These are phyloP conservation scores for Strongylocentrotus purpuratus DNA, from an alignment of 35 echinoderm and acorn worm genomes.

Conservation along the genomic window DNA sequence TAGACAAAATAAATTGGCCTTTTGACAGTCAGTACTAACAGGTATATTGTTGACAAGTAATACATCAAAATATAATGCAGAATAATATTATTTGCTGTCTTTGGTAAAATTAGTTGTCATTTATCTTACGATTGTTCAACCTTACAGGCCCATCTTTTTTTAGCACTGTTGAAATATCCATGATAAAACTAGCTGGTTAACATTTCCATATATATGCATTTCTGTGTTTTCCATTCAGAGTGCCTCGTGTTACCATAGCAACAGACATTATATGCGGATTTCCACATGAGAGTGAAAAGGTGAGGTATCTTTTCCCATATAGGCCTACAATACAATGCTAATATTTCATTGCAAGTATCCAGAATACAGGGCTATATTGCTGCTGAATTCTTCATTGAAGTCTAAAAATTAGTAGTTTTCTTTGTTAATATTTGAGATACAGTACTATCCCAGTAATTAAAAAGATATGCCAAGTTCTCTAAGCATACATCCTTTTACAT, in stretches of 20 bases:
- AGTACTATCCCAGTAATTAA: too few species aligned
- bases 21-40: too few species aligned
- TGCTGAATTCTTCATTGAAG: neutral
- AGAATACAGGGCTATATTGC: neutral
- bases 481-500: too few species aligned
- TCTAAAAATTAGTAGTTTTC: neutral
- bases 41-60: too few species aligned
- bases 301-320: conserved; percentile 31
- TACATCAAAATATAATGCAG: too few species aligned
- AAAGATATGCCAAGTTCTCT: too few species aligned
- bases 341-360: neutral
- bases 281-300: conserved; percentile 94
- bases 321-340: neutral
- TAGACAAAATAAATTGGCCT: too few species aligned
- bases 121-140: too few species aligned
- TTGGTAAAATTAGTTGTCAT: too few species aligned
- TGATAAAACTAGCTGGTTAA: neutral
- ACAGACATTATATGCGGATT: conserved; percentile 99
- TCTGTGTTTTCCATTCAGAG: conserved; percentile 45
- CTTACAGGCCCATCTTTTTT: too few species aligned
- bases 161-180: neutral
- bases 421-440: too few species aligned
- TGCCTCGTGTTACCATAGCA: conserved; percentile 92
- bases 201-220: neutral
- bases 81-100: too few species aligned